phyloP scores from a whole-genome alignment of 2,797 vertebrate genomes.

The Spatula clypeata region DNA sequence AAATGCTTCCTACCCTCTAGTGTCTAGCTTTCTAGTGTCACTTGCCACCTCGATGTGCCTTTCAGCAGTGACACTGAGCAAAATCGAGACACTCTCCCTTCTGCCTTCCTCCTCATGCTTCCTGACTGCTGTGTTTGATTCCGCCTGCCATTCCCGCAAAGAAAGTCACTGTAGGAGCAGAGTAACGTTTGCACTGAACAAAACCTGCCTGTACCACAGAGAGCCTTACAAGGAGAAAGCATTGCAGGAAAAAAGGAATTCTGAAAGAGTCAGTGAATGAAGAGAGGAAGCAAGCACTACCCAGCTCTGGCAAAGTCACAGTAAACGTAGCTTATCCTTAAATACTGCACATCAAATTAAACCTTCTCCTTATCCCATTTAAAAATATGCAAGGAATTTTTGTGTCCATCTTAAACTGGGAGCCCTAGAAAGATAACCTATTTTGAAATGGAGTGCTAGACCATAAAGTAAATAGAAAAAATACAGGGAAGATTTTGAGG shows the following conservation, averaged over 20 bases:
- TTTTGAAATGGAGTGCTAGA: not conserved
- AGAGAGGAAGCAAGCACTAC: not conserved
- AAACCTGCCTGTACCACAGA: not conserved
- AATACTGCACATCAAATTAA: not conserved
- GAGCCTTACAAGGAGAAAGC: not conserved
- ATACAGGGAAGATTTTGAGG: not conserved
- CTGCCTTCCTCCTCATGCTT: not conserved
- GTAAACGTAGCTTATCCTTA: not conserved
- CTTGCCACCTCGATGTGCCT: not conserved
- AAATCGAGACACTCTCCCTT: not conserved
- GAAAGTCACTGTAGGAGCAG: not conserved
- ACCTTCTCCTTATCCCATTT: not conserved
- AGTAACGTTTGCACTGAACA: not conserved
- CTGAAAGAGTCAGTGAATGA: not conserved
- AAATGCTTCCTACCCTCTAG: not conserved
- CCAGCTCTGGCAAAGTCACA: not conserved
- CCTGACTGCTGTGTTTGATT: fast-evolving
- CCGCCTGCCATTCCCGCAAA: not conserved
- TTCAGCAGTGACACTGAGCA: not conserved
- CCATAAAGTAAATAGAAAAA: constrained; percentile 10
- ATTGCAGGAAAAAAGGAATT: not conserved
- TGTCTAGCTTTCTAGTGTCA: not conserved
- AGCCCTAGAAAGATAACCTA: not conserved
- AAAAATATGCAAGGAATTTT: not conserved
- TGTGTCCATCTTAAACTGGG: not conserved